Base-by-base conservation (phyloP, 2,113 vertebrate genomes). In the Xenopus laevis region DNA sequence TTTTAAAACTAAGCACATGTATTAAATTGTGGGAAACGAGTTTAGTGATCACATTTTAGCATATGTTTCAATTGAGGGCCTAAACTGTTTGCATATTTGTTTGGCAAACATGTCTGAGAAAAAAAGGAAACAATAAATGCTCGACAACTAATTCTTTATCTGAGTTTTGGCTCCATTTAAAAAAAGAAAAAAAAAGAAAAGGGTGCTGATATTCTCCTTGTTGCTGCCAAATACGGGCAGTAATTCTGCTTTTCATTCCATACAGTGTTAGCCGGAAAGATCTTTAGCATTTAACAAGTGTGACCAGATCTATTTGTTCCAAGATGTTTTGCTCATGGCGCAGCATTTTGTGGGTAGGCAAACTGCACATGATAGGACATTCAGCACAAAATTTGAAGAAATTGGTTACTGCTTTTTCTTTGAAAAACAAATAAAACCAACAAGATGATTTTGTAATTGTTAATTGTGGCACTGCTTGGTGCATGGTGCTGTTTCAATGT, bases 41-140 rank as follows among this genome's bases (percentile, higher is more conserved):
- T 23, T 46, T 21, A n/a, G 13, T 67, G 5, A 23, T 60, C 58
- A 60, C 10, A 60, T 23, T n/a, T 15, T 60, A 60, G 8, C 20
- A 60, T 21, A 60, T 60, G 18, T 21, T 21, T 16, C 27, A 21
- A 27, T 60, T 23, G 18, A 27, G 17, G 20, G 18, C 18, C n/a
- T 67, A 67, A 67, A 50, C 65, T 15, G 65, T 50, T 50, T 13
- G 44, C 46, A 23, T 18, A 67, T 21, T 20, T 11, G 44, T 47
- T 21, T 67, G 44, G 65, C 20, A 13, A 11, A 23, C 46, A 23
- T 13, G 20, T 50, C 65, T 67, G 44, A 50, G 7, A 13, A 5
- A 18, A n/a, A 45, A 46, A 21, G 65, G 65, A 67, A 67, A 67
- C 13, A 50, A 52, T 67, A 50, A 50, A 67, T 23, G 15, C 47